These are phyloP conservation scores for Oreocharis arfaki DNA, from an alignment of 2,113 vertebrate species.

Conservation along the genomic window DNA sequence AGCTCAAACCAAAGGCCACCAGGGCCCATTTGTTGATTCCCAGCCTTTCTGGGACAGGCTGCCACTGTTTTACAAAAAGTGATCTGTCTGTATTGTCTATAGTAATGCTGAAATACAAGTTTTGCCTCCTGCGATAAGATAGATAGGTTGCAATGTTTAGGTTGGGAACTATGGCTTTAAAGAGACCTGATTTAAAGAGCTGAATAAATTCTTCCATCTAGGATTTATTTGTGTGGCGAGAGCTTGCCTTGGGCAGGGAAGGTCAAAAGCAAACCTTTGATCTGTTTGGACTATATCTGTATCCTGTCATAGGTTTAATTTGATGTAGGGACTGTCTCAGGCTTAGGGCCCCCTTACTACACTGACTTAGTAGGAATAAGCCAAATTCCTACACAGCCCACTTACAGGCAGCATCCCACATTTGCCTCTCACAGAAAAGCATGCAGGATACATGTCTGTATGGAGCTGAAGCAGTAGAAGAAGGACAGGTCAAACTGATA, in stretches of 20 bases:
- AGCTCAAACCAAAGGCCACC: background rate
- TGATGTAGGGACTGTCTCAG: background rate
- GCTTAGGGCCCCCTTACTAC: background rate
- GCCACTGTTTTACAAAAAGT: background rate
- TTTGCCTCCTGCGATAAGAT: background rate
- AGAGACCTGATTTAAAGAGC: background rate
- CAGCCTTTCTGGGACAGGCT: background rate
- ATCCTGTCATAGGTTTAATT: background rate
- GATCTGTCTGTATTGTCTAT: background rate
- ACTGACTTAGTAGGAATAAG: background rate
- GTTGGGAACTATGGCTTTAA: background rate
- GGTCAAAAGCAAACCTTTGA: conserved; percentile 4
- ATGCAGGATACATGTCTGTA: fast-evolving
- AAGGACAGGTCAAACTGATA: background rate
- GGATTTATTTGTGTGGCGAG: background rate
- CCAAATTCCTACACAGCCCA: background rate
- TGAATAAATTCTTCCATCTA: conserved; percentile 11
- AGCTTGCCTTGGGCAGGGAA: background rate
- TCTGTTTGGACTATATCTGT: background rate
- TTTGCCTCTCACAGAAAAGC: background rate
- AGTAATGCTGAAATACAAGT: background rate
- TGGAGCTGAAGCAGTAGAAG: background rate
- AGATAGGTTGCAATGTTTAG: background rate
- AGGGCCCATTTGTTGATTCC: background rate
- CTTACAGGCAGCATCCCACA: background rate